Evolutionary conservation across 2,113 vertebrate genomes (phyloP).

Genomic region (Ramphastos sulfuratus): DNA sequence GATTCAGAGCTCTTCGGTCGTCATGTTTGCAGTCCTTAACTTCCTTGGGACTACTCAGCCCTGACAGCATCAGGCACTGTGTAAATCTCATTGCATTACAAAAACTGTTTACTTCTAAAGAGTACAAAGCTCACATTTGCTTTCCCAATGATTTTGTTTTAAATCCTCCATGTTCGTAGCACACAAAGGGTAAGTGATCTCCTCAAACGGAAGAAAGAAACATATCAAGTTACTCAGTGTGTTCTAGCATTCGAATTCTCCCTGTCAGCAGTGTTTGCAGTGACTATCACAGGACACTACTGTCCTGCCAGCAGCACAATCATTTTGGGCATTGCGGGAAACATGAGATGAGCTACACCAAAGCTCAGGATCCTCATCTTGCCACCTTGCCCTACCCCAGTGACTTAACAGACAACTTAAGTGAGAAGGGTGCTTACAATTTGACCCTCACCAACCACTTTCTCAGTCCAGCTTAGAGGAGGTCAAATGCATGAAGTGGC

Average conservation of each 20-base stretch:
- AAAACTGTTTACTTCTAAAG: slow-evolving; percentile 19
- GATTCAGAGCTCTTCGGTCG: neutral
- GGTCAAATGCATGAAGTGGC: neutral
- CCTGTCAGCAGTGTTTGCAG: neutral
- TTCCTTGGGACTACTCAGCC: neutral
- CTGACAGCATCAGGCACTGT: neutral
- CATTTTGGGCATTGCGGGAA: neutral
- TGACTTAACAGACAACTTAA: neutral
- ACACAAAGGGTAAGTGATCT: neutral
- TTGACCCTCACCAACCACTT: neutral
- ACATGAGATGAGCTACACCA: neutral
- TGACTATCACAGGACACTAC: neutral
- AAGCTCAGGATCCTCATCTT: slow-evolving; percentile 28
- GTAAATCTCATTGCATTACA: slow-evolving; percentile 13
- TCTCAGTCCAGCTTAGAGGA: neutral
- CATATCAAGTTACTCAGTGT: neutral
- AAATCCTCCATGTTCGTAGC: neutral
- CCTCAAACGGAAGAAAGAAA: neutral
- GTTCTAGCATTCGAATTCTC: neutral
- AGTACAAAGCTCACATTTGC: neutral
- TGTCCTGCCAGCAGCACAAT: neutral
- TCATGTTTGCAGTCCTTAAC: neutral
- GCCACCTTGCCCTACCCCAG: neutral
- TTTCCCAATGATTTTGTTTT: neutral
- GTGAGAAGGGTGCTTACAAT: neutral